Evolutionary conservation across 2,888 invertebrate genomes (phyloP).

Genomic region (Drosophila mettleri): DNA sequence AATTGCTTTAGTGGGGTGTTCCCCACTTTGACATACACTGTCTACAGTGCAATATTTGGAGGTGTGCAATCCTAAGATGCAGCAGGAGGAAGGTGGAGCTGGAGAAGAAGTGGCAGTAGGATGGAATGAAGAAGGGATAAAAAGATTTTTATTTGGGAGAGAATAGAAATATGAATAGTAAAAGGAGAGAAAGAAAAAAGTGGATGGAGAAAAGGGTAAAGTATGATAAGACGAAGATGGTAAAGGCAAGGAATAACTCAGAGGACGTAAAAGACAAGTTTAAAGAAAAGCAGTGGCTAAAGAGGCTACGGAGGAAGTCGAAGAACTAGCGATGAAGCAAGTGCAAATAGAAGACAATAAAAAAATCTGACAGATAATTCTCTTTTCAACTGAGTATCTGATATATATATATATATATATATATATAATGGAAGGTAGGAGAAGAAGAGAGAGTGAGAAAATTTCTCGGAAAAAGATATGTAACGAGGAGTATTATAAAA

Average conservation of each 20-base stretch:
- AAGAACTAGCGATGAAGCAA: too few relatives aligned
- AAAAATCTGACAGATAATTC: neutral
- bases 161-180: too few relatives aligned
- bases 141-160: too few relatives aligned
- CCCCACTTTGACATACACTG: neutral
- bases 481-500: neutral
- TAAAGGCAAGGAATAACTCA: neutral
- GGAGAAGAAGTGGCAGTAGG: neutral
- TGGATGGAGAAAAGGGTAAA: neutral
- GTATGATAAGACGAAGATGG: neutral
- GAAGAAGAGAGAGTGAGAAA: neutral
- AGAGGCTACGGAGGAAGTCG: neutral
- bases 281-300: neutral
- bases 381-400: neutral
- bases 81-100: too few relatives aligned
- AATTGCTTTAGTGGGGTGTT: neutral
- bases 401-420: neutral
- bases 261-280: neutral
- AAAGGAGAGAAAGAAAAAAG: fast-evolving
- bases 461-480: too few relatives aligned
- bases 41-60: neutral
- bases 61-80: too few relatives aligned
- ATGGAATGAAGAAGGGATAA: neutral
- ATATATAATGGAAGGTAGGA: neutral
- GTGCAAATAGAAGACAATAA: neutral